Base-by-base conservation (phyloP, 2,113 vertebrate species). In the Pyrgilauda ruficollis region DNA sequence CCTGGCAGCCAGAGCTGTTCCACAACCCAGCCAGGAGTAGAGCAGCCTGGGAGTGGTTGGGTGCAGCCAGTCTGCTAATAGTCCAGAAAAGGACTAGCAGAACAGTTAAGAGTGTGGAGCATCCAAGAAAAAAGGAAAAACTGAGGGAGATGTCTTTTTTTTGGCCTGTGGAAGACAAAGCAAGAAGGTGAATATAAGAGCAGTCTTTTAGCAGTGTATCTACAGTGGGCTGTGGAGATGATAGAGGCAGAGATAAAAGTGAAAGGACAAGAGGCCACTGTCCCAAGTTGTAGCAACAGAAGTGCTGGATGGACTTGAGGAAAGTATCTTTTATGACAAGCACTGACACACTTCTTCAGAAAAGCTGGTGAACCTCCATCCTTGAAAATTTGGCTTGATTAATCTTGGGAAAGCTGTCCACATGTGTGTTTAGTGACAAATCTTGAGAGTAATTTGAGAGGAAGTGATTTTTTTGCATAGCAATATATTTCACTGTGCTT, bases 381-480 rank as follows among this genome's bases (percentile, higher is more conserved):
- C 49, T 63, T 46, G 26, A 79, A 84, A 80, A 75, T 27, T 21
- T 80, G 63, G 3, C 28, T 84, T 46, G 33, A 68, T 53, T n/a
- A 87, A 50, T 13, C 31, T 26, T n/a, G 26, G 26, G 30, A 80
- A 84, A 35, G 20, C 13, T 69, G 33, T 43, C 26, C 23, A 73
- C 6, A 16, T 0, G 0, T 50, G 28, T 9, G 3, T 68, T 73
- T 26, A 52, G 37, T 35, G 61, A 64, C 46, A 62, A 43, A 59
- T 69, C 33, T 27, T 63, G 23, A 77, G 13, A 59, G 46, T 39
- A 9, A n/a, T 69, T 81, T 87, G 41, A 56, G 74, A 64, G 11
- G 14, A 93, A 73, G 8, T n/a, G 19, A 52, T 43, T 31, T 76
- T 73, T 80, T 76, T 73, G 21, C 8, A 3, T 17, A 73, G 18